Base-by-base conservation (phyloP, 1,140 invertebrate species). In the Temnothorax longispinosus region DNA sequence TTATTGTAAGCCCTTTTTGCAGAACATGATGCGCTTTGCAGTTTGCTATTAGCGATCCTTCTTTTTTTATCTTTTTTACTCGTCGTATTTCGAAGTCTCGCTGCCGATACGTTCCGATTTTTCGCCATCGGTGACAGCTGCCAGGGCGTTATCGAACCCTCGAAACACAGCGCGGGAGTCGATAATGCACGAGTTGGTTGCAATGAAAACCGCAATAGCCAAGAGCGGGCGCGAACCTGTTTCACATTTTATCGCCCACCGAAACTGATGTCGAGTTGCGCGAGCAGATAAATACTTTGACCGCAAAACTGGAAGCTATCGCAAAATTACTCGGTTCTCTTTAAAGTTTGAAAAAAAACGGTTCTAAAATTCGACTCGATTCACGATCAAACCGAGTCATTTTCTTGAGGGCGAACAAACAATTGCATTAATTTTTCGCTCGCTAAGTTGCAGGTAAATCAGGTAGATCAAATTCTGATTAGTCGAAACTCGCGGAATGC, bases 91-190 rank as follows among this genome's bases (percentile, higher is more conserved):
- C 69, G 27, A 74, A 62, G 80, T 27, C 69, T 32, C 52, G 64
- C 21, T 86, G 85, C 64, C 65, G 85, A 86, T 86, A 86, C 77
- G 78, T 82, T 38, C 8, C 56, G 77, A 86, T 86, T 86, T 86
- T 82, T 86, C 77, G 65, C 85, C 67, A 35, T 56, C 77, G 54
- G 77, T 86, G 85, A 86, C 85, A 86, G 85, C 65, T 86, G 85
- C 85, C 85, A 86, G 75, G 13, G 18, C 77, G 85, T 86, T 86
- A 86, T 86, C 85, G 85, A 86, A 44, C 85, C 18, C 85, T 82
- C 77, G 77, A 86, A 86, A 86, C 67, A 81, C 78, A 82, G 80
- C 85, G 80, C 65, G 44, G 50, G 85, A 86, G 62, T 82, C 76
- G 85, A 86, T 86, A 86, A 82, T 69, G 44, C 67, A 82, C 85